Conservation (phyloP, 2,888 invertebrate species). For the Tiliacea aurago region DNA sequence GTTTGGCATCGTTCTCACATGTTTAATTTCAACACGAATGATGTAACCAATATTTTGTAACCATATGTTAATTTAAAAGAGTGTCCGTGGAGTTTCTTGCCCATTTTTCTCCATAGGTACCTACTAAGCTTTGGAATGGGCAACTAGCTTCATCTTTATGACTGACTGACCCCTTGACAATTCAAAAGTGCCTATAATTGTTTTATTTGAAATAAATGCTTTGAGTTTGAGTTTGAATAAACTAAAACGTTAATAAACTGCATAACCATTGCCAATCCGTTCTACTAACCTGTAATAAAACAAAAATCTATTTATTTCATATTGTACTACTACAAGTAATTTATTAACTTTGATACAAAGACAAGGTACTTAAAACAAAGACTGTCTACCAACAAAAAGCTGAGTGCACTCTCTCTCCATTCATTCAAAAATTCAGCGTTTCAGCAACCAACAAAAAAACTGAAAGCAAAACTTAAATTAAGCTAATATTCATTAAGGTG, state of each 20-base stretch:
- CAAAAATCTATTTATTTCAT: not conserved
- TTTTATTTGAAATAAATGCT: no score
- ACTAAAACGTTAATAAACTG: not conserved
- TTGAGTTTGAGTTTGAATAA: no score
- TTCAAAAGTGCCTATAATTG: no score
- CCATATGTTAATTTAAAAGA: no score
- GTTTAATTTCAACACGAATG: no score
- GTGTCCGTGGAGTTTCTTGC: no score
- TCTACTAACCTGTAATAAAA: not conserved
- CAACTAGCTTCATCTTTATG: no score
- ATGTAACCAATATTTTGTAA: no score
- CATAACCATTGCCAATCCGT: not conserved
- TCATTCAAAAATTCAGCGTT: conserved; percentile 9
- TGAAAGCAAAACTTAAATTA: conserved; percentile 29
- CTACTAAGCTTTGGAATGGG: no score
- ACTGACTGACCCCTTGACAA: no score
- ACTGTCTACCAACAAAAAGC: not conserved
- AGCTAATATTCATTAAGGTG: conserved; percentile 51
- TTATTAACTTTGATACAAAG: conserved; percentile 2
- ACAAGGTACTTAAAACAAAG: not conserved
- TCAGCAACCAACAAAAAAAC: conserved; percentile 19
- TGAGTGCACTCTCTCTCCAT: not conserved
- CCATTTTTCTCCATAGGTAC: no score
- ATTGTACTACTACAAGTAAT: not conserved
- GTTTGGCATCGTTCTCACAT: no score